phyloP scores from a whole-genome alignment of 2,888 invertebrate species.

The Pantelozetes paolii region DNA sequence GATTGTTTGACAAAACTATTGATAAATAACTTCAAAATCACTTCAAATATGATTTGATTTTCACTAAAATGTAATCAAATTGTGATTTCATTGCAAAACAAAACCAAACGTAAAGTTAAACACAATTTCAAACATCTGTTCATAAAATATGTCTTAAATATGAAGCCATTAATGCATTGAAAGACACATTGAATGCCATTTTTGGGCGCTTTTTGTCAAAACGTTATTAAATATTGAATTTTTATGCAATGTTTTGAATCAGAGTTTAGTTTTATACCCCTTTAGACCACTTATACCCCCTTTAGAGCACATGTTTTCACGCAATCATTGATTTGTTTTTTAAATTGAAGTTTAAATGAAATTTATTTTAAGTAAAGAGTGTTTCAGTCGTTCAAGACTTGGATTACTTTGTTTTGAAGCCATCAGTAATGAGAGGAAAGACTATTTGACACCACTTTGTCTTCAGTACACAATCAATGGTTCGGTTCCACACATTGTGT shows the following conservation, averaged over 20 bases:
- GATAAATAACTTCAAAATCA: background rate
- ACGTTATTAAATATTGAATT: no score
- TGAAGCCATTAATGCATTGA: no score
- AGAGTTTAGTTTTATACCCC: no score
- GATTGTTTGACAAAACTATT: background rate
- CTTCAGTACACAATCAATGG: conserved; percentile 69
- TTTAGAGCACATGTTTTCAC: background rate
- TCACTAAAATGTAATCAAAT: no score
- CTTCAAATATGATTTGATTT: background rate
- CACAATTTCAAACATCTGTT: no score
- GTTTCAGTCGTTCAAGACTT: conserved; percentile 51
- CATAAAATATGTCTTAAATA: no score
- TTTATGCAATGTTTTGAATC: no score
- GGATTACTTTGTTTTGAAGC: conserved; percentile 55
- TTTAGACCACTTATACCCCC: no score
- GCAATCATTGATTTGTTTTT: background rate
- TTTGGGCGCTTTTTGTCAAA: no score
- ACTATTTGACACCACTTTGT: conserved; percentile 21
- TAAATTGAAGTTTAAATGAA: conserved; percentile 58
- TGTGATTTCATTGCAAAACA: no score
- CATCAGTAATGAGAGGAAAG: conserved; percentile 47
- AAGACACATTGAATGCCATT: background rate
- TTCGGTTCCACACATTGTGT: conserved; percentile 70
- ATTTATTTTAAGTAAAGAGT: conserved; percentile 59
- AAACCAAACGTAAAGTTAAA: no score